Evolutionary conservation across 1,140 invertebrate species (phyloP), one percentile per base, ranked within the genome.

Genomic region (Caenorhabditis tropicalis): DNA sequence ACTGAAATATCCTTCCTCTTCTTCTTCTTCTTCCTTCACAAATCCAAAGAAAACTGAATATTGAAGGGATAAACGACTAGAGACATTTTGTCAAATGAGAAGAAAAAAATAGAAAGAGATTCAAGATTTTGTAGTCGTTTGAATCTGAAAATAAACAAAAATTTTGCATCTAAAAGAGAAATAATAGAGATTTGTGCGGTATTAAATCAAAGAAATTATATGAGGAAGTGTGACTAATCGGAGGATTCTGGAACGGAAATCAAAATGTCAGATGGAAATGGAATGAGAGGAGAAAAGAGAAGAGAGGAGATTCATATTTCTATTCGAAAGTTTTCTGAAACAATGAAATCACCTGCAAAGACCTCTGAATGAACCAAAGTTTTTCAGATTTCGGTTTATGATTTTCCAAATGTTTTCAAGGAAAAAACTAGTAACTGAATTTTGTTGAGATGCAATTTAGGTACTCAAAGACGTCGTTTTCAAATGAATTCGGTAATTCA

Each of bases 1-100:
- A 51, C 5, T 19, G n/a, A 51, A 19, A 51, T n/a, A n/a, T 51
- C n/a, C 48, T 51, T 51, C 21, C 29, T 56, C 39, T 43, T 43
- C 39, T 43, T 24, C n/a, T 4, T 5, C 19, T 43, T 24, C 24
- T n/a, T n/a, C n/a, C n/a, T n/a, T 43, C n/a, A 74, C 65, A 74
- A 74, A 74, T 74, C 65, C 65, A 24, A 39, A 43, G 65, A 74
- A 39, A 43, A n/a, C 27, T n/a, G 65, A 74, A 74, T 74, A 31
- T 43, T 43, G 65, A 29, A 43, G 15, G 36, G 65, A 74, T 74
- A 43, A 74, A 46, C 29, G n/a, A 74, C 2, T 9, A 43, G 65
- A 46, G n/a, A 46, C 65, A 74, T 74, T 15, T 43, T 74, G 36
- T 15, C 7, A 46, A 74, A 33, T 9, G 36, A 46, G 65, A 21